A percentile compares a stretch with the other conserved stretches of the same genome.
Conservation (phyloP, 2,113 vertebrate genomes). For the Heliornis fulica region DNA sequence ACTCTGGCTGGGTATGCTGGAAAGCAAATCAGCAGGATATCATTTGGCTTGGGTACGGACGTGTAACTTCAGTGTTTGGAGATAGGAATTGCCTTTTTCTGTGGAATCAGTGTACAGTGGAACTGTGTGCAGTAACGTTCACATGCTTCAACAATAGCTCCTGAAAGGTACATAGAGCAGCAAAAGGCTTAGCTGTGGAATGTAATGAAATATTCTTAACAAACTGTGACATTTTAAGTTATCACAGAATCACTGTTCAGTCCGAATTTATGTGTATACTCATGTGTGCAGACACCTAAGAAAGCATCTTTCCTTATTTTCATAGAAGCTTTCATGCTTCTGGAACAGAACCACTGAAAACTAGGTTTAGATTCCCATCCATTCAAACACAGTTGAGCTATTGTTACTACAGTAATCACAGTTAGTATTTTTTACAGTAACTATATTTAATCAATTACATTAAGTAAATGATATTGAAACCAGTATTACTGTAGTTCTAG, state of each 20-base stretch:
- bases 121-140: not conserved
- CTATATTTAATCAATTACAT: too few species aligned
- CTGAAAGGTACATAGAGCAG: not conserved
- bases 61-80: not conserved
- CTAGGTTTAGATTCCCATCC: not conserved
- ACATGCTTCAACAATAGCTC: not conserved
- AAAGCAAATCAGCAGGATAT: not conserved
- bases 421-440: too few species aligned
- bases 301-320: not conserved
- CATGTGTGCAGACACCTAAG: not conserved
- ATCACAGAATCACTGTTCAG: not conserved
- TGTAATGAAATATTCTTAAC: not conserved
- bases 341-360: not conserved
- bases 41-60: not conserved
- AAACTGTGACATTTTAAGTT: not conserved
- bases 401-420: too few species aligned
- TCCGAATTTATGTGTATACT: not conserved
- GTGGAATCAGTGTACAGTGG: not conserved
- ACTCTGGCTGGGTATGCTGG: not conserved
- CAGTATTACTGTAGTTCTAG: not conserved
- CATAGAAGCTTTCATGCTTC: not conserved
- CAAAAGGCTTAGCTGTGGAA: not conserved
- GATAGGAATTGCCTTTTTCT: not conserved
- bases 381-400: not conserved
- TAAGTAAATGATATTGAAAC: not conserved